phyloP scores from a whole-genome alignment of 2,113 vertebrate genomes.

The Lagopus muta region DNA sequence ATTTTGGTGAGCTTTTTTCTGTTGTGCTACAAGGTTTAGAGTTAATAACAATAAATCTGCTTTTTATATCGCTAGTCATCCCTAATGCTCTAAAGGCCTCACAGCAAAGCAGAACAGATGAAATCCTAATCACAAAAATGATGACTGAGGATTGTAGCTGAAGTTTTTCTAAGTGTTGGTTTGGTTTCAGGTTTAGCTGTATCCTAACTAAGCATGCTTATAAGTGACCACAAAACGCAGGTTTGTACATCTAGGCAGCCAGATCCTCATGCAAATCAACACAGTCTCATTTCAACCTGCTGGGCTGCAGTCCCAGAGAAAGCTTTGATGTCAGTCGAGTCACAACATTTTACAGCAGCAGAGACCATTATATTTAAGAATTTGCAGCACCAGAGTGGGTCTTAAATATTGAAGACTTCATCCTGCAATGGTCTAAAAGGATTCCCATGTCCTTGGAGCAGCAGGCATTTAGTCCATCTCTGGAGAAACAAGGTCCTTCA shows the following conservation, averaged over 20 bases:
- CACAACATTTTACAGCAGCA: background rate
- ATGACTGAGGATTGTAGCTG: background rate
- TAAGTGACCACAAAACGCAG: background rate
- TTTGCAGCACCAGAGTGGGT: background rate
- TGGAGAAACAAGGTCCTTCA: background rate
- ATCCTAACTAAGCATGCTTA: background rate
- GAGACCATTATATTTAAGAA: background rate
- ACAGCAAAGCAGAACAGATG: background rate
- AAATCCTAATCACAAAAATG: background rate
- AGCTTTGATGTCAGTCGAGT: background rate
- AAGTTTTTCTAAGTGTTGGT: background rate
- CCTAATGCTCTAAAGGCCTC: background rate
- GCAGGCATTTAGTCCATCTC: conserved; percentile 34
- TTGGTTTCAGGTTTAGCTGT: background rate
- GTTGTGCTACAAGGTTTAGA: background rate
- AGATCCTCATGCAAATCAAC: background rate
- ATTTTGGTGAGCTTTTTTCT: background rate
- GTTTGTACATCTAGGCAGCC: background rate
- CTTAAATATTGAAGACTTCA: conserved; percentile 53
- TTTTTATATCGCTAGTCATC: background rate
- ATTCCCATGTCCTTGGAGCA: conserved; percentile 19
- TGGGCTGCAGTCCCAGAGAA: background rate
- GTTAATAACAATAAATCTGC: background rate
- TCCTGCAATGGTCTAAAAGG: conserved; percentile 39
- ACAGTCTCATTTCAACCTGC: background rate